These are phyloP conservation scores for Metellina segmentata DNA, from an alignment of 2,888 invertebrate genomes.

Conservation along the genomic window DNA sequence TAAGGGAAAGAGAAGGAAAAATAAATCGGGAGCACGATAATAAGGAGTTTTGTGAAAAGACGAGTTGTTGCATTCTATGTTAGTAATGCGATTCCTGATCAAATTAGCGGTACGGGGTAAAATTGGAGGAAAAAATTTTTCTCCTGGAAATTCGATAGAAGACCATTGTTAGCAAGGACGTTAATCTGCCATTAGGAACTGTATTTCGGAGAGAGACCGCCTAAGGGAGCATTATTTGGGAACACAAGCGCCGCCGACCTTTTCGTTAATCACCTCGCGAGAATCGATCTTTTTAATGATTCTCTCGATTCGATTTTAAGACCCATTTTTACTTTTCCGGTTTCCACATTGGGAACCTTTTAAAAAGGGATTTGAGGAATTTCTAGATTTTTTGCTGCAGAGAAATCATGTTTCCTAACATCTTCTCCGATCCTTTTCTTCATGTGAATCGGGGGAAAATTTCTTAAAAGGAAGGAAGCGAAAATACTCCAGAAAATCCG, in stretches of 20 bases:
- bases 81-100: constrained; percentile 73
- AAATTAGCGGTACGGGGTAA: constrained; percentile 66
- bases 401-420: constrained; percentile 5
- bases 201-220: constrained; percentile 62
- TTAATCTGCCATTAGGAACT: constrained; percentile 75
- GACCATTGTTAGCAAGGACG: constrained; percentile 71
- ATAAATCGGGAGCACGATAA: constrained; percentile 62
- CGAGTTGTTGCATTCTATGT: constrained; percentile 74
- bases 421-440: not conserved
- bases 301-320: constrained; percentile 64
- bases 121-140: constrained; percentile 64
- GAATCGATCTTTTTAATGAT: constrained; percentile 71
- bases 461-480: not conserved
- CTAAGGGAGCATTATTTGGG: constrained; percentile 63
- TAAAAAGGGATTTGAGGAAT: constrained; percentile 47
- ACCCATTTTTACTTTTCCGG: constrained; percentile 47
- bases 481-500: not conserved
- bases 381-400: constrained; percentile 18
- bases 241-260: constrained; percentile 60
- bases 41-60: constrained; percentile 75
- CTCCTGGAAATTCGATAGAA: constrained; percentile 65
- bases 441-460: not conserved
- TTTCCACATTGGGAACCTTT: constrained; percentile 17
- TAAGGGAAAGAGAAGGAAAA: constrained; percentile 42
- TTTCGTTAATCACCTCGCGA: constrained; percentile 68